Percentiles rank a stretch among this genome's conserved stretches.
Conservation (phyloP, 2,797 vertebrate genomes). For the Fundulus diaphanus region DNA sequence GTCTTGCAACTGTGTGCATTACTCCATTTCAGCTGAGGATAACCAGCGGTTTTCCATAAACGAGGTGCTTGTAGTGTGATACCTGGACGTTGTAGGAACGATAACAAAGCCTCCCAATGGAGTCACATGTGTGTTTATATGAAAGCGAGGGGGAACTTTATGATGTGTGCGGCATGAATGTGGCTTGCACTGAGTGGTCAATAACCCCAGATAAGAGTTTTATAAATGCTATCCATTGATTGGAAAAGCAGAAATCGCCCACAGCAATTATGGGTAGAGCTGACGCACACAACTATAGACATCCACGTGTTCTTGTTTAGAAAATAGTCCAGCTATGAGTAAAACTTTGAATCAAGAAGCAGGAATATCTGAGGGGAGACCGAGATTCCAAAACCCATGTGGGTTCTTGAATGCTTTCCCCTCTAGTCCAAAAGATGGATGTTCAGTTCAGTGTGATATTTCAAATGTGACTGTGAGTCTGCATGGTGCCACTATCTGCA, state of each 20-base stretch:
- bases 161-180: background rate
- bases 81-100: no score
- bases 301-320: background rate
- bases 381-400: background rate
- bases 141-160: background rate
- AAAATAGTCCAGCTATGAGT: background rate
- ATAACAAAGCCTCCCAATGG: background rate
- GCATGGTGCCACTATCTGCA: background rate
- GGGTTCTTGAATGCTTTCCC: background rate
- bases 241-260: background rate
- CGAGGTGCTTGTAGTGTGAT: background rate
- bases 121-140: background rate
- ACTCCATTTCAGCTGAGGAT: background rate
- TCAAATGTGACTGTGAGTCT: background rate
- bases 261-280: background rate
- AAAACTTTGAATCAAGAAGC: background rate
- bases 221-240: background rate
- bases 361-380: background rate
- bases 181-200: background rate
- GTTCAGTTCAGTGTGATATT: background rate
- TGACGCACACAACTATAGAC: background rate
- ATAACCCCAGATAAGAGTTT: background rate
- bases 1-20: background rate
- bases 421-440: background rate
- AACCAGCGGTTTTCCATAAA: background rate